Conservation (phyloP, 2,797 vertebrate genomes). For the Octomys mimax region DNA sequence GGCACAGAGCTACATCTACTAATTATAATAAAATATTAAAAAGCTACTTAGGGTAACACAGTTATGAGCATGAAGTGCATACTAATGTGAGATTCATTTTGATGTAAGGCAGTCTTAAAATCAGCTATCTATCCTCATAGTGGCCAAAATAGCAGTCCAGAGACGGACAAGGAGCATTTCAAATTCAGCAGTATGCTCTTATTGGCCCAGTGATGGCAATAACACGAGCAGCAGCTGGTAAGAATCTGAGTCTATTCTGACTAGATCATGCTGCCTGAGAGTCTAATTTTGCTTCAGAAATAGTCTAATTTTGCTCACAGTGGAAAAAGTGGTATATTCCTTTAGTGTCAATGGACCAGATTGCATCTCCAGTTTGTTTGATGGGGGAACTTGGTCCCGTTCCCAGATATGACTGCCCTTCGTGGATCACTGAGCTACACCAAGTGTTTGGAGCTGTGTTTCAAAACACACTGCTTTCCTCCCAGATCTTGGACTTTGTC, state of each 20-base stretch:
- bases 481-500: constrained; percentile 71
- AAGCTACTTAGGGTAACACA: constrained; percentile 80
- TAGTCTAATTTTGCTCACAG: constrained; percentile 84
- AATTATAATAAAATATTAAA: constrained; percentile 86
- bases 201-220: constrained; percentile 82
- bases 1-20: constrained; percentile 75
- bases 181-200: constrained; percentile 83
- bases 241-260: constrained; percentile 82
- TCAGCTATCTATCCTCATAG: constrained; percentile 82
- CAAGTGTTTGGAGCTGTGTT: constrained; percentile 81
- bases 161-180: constrained; percentile 82
- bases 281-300: constrained; percentile 83
- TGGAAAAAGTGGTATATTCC: constrained; percentile 83
- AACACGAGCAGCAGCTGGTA: constrained; percentile 81
- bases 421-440: constrained; percentile 82
- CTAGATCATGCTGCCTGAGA: constrained; percentile 83
- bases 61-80: constrained; percentile 78
- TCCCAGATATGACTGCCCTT: constrained; percentile 83
- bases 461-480: constrained; percentile 71
- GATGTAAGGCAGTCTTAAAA: constrained; percentile 79
- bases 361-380: constrained; percentile 84
- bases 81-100: constrained; percentile 80
- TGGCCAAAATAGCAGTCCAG: constrained; percentile 82
- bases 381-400: constrained; percentile 82
- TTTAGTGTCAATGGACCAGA: constrained; percentile 84